Base-by-base conservation (phyloP, 92 coral and sea anemone species). In the Zoanthus sansibaricus region DNA sequence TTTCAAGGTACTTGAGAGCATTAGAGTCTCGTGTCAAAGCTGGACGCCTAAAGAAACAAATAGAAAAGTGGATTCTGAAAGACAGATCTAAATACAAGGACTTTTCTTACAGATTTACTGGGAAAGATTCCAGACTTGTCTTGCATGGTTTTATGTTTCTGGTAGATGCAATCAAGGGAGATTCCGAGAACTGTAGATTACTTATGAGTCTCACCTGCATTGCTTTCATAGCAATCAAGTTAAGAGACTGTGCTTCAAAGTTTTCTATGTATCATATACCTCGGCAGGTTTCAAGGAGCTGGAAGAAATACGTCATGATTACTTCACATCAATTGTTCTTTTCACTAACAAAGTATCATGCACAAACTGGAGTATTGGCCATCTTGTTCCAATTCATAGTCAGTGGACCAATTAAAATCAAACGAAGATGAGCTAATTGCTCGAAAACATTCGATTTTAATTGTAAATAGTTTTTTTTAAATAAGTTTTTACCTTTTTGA, bases 301-400 rank as follows among this genome's bases (percentile, higher is more conserved):
- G 21, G 79, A 87, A 17, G 49, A 71, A 48, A n/a, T 69, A 76
- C n/a, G 82, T 71, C 71, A 78, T 76, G 71, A 76, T 30, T 89
- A 89, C 75, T 89, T 89, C 72, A 89, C 84, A 64, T 89, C 92
- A 25, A 14, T 76, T 46, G 72, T 76, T 7, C 72, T 85, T 31
- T 88, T 88, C 77, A 45, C 66, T 30, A 83, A 20, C 59, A 78
- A 46, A 44, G 76, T 82, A 33, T 44, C 93, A 61, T 69, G 68
- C 1, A 87, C 84, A 20, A 83, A 82, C 44, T 92, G 95, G 95
- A 92, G 91, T 67, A 84, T 92, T 71, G 93, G 95, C 13, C 83
- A 86, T 33, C 25, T 88, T 51, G 89, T 74, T 59, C 77, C 94
- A 1, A 88, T 75, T n/a, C 83, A 92, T 73, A 37, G 82, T 45